Conservation (phyloP, 2,113 vertebrate genomes). For the Micronisus gabar region DNA sequence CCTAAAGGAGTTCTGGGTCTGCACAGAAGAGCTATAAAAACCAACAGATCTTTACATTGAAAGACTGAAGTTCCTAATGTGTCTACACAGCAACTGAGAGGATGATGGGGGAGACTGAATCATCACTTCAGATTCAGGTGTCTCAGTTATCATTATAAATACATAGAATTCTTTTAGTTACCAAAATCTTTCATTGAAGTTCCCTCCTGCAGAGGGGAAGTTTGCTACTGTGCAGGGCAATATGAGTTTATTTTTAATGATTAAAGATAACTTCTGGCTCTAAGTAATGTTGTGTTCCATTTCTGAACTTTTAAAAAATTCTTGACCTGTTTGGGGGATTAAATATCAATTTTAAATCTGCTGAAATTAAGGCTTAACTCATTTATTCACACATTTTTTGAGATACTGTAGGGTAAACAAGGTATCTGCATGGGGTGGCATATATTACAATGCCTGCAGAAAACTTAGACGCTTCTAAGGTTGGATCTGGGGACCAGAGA, state of each 20-base stretch:
- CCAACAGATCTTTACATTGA: neutral
- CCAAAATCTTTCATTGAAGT: neutral
- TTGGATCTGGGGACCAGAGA: neutral
- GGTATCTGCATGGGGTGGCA: neutral
- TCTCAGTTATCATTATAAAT: neutral
- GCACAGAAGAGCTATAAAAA: neutral
- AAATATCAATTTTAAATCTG: conserved; percentile 4
- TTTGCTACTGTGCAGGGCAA: neutral
- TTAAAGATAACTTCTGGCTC: neutral
- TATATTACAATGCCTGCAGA: neutral
- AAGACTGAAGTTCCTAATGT: neutral
- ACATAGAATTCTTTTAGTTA: neutral
- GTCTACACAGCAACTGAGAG: neutral
- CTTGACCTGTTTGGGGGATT: neutral
- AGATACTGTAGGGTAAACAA: neutral
- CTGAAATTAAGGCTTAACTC: neutral
- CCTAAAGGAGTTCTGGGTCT: neutral
- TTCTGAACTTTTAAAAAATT: neutral
- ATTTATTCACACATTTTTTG: neutral
- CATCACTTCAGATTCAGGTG: neutral
- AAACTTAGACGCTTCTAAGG: neutral
- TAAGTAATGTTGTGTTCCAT: neutral
- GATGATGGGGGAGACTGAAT: neutral
- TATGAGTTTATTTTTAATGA: neutral
- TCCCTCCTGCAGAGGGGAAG: neutral